A percentile compares a stretch with the other conserved stretches of the same genome.
phyloP scores from a whole-genome alignment of 2,888 invertebrate species.

The Oasisia sp. region DNA sequence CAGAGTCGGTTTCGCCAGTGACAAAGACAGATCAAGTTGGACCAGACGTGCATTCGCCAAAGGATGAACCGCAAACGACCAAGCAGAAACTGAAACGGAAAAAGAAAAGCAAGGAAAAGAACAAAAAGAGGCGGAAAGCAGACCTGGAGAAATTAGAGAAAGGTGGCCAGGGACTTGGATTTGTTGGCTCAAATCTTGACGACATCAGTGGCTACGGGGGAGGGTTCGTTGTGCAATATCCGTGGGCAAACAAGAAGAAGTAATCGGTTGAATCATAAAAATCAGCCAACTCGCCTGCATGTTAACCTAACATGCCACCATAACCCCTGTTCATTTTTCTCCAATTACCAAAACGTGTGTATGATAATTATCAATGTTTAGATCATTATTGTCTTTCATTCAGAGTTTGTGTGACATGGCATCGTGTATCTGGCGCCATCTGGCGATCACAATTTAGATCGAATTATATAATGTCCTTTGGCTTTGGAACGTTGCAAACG shows the following conservation, averaged over 20 bases:
- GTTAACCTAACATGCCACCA: neutral
- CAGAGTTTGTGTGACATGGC: neutral
- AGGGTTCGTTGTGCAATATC: neutral
- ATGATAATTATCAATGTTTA: no score
- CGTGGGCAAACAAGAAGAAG: neutral
- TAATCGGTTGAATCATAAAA: neutral
- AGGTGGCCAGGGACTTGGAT: neutral
- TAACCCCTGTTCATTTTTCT: neutral
- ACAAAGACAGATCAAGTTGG: slow-evolving; percentile 27
- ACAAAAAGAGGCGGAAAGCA: neutral
- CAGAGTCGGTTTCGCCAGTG: slow-evolving; percentile 26
- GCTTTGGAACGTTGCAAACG: neutral
- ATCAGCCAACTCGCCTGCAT: neutral
- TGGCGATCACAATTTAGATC: neutral
- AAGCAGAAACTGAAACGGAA: slow-evolving; percentile 26
- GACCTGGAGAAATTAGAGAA: neutral
- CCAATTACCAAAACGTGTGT: neutral
- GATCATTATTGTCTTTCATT: no score
- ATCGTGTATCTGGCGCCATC: neutral
- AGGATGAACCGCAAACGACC: neutral
- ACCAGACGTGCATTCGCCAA: neutral
- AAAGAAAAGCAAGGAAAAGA: slow-evolving; percentile 25
- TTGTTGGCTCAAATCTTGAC: neutral
- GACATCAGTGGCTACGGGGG: neutral
- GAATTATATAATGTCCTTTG: neutral